Base-by-base conservation (phyloP, 1,140 invertebrate species). In the Hylyphantes graminicola region DNA sequence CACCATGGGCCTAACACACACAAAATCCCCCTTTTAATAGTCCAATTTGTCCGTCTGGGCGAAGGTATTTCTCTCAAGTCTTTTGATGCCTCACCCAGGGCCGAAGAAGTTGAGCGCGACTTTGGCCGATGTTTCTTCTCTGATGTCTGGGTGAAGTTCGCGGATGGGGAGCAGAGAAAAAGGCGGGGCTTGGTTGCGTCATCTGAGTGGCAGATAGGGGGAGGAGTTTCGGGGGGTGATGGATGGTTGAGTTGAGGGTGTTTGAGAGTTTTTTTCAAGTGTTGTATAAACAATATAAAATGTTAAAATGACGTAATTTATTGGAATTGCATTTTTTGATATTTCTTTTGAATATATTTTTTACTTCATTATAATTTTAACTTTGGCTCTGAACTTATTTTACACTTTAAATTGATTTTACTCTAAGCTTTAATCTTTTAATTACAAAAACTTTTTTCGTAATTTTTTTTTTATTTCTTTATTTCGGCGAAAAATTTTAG, bases 121-220 rank as follows among this genome's bases (percentile, higher is more conserved):
- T 67, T n/a, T 67, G 13, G n/a, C 19, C 17, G 13, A 67, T 35
- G 64, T 17, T 35, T 9, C 17, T 67, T 12, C 64, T 19, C 64
- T 67, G 4, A 61, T 2, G 64, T 67, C 64, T 21, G 35, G 64
- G 64, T 17, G 21, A n/a, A 17, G 15, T 67, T 67, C 76, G 15
- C 67, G 19, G 68, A n/a, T 61, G 59, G 59, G 64, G 35, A 35
- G 35, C 35, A 2, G 35, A 35, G 35, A 35, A 67, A 21, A 7
- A 21, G 74, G 67, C 57, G 79, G 68, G 53, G n/a, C 10, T 63
- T 53, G 19, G 48, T 17, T 73, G 68, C 67, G 55, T 72, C 68
- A 72, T 53, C 5, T 72, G 68, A 73, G 10, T 64, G 67, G 55
- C 67, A 73, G 74, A 50, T 11, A 59, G 77, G 50, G 54, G 68